Evolutionary conservation across 2,113 vertebrate species (phyloP).

Genomic region (Sprattus sprattus): DNA sequence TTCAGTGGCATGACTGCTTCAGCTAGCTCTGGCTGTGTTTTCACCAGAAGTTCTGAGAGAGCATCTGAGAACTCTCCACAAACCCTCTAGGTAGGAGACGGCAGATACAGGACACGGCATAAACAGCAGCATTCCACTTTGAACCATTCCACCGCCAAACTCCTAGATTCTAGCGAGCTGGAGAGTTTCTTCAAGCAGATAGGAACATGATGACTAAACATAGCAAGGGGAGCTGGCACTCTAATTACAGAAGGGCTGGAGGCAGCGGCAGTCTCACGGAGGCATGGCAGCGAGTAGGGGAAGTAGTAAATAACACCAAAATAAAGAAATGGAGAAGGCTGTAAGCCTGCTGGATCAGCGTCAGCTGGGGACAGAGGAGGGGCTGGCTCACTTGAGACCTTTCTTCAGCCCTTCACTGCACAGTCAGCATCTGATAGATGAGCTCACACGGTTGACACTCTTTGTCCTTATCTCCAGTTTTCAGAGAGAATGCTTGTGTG

Average conservation of each 20-base stretch:
- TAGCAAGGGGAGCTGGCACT: neutral
- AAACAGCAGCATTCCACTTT: neutral
- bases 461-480: too few relatives aligned
- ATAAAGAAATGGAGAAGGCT: neutral
- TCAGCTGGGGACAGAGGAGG: neutral
- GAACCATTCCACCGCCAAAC: neutral
- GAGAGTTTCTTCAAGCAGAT: neutral
- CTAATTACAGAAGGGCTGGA: neutral
- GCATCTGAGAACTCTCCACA: neutral
- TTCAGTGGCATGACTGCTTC: neutral
- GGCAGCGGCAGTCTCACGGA: neutral
- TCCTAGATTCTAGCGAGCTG: neutral
- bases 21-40: neutral
- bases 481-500: too few relatives aligned
- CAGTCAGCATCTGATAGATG: neutral
- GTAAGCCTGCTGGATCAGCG: neutral
- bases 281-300: slow-evolving; percentile 12
- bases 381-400: neutral
- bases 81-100: neutral
- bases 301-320: neutral
- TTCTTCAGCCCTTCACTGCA: neutral
- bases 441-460: neutral
- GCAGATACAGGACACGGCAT: neutral
- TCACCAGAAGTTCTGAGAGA: neutral
- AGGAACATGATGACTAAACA: neutral